These are phyloP conservation scores for Phyllotreta cruciferae DNA, from an alignment of 2,888 invertebrate species.

Conservation along the genomic window DNA sequence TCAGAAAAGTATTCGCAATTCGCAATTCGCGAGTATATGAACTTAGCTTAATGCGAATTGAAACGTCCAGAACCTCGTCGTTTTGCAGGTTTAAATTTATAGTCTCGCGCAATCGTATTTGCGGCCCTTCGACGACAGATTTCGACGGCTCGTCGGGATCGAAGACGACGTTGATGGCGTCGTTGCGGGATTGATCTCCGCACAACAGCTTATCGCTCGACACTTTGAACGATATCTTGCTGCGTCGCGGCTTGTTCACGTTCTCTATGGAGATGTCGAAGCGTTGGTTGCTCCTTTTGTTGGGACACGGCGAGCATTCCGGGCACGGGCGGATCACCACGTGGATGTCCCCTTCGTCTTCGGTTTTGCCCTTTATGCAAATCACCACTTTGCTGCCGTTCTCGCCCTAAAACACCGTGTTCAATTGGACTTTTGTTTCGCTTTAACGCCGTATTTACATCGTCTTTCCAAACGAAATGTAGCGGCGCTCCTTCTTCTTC, in stretches of 20 bases:
- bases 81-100: slow-evolving; percentile 42
- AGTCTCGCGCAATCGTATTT: slow-evolving; percentile 41
- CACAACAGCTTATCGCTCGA: background rate
- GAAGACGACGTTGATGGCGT: slow-evolving; percentile 32
- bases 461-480: slow-evolving; percentile 34
- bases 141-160: slow-evolving; percentile 32
- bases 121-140: slow-evolving; percentile 34
- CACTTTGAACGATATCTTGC: slow-evolving; percentile 1
- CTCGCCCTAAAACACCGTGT: slow-evolving; percentile 30
- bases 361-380: slow-evolving; percentile 46
- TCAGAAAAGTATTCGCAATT: too few species aligned
- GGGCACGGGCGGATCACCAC: slow-evolving; percentile 48
- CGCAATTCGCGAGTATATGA: too few species aligned
- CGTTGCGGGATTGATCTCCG: background rate
- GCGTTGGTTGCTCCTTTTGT: slow-evolving; percentile 1
- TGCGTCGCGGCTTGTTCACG: background rate
- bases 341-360: slow-evolving; percentile 44
- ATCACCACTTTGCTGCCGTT: slow-evolving; percentile 44
- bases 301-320: slow-evolving; percentile 34
- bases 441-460: slow-evolving; percentile 6
- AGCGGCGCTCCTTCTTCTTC: slow-evolving; percentile 23
- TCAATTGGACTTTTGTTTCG: too few species aligned
- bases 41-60: too few species aligned
- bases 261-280: slow-evolving; percentile 10
- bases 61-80: slow-evolving; percentile 13